Conservation (phyloP, 2,888 invertebrate genomes). For the Lordiphosa fenestrarum region DNA sequence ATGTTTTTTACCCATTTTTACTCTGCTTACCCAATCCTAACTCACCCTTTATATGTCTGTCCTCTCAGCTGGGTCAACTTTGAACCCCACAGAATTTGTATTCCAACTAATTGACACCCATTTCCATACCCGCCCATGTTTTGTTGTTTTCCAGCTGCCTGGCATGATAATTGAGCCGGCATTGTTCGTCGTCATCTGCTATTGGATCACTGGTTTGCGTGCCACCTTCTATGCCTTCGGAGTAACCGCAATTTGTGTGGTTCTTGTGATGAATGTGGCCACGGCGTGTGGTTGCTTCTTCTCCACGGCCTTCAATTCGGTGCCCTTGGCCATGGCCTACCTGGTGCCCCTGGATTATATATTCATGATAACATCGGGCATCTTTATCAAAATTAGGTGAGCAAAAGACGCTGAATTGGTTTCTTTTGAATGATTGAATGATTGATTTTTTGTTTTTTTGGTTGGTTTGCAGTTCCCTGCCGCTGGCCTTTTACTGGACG, state of each 20-base stretch:
- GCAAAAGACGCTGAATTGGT: background rate
- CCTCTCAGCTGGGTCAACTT: background rate
- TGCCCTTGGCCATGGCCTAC: constrained; percentile 90
- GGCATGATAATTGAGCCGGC: constrained; percentile 91
- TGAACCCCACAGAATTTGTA: background rate
- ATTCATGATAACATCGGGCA: constrained; percentile 92
- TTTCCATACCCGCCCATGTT: no score
- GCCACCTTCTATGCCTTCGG: constrained; percentile 85
- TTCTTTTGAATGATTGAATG: no score
- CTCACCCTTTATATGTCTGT: background rate
- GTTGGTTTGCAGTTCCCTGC: constrained; percentile 83
- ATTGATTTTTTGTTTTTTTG: background rate
- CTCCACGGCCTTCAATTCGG: constrained; percentile 90
- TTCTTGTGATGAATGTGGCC: constrained; percentile 92
- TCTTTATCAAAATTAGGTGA: constrained; percentile 91
- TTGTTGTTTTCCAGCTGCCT: constrained; percentile 84
- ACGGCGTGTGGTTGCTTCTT: constrained; percentile 93
- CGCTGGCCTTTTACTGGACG: constrained; percentile 87
- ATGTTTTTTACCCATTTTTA: no score
- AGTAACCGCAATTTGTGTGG: constrained; percentile 86
- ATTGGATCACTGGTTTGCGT: constrained; percentile 92
- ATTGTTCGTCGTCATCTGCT: constrained; percentile 89
- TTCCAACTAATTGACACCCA: no score
- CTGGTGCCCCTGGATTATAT: constrained; percentile 92
- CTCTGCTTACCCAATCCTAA: background rate